Percentiles rank a stretch among this genome's conserved stretches.
phyloP scores from a whole-genome alignment of 2,888 invertebrate genomes.

The Andrena bicolor region DNA sequence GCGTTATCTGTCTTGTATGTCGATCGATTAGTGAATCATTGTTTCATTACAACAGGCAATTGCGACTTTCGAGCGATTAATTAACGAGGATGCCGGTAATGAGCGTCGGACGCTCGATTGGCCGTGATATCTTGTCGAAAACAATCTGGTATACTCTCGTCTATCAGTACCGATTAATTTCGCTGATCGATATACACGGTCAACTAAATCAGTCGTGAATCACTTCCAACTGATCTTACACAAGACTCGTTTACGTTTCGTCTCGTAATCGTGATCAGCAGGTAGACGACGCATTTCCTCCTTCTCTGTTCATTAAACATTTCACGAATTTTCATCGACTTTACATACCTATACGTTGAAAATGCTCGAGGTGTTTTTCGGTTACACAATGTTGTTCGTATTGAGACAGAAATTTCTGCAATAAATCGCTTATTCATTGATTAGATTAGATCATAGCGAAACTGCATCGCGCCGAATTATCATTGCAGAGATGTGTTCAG shows the following conservation, averaged over 20 bases:
- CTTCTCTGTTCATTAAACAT: slow-evolving; percentile 1
- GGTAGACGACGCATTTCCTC: slow-evolving; percentile 24
- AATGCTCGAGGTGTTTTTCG: background rate
- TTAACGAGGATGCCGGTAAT: slow-evolving; percentile 53
- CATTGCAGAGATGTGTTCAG: slow-evolving; percentile 10
- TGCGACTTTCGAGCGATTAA: slow-evolving; percentile 47
- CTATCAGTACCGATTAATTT: slow-evolving; percentile 43
- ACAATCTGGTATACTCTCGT: slow-evolving; percentile 38
- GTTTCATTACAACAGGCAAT: slow-evolving; percentile 37
- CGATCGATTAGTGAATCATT: slow-evolving; percentile 28
- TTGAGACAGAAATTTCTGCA: background rate
- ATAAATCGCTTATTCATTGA: background rate
- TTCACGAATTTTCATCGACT: background rate
- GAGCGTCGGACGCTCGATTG: slow-evolving; percentile 26
- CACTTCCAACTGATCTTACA: slow-evolving; percentile 53
- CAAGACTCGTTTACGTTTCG: slow-evolving; percentile 52
- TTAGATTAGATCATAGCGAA: background rate
- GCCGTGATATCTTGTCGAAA: slow-evolving; percentile 36
- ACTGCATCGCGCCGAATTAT: slow-evolving; percentile 11
- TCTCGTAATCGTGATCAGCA: slow-evolving; percentile 14
- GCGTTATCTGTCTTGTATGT: slow-evolving; percentile 19
- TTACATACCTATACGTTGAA: no score
- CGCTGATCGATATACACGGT: slow-evolving; percentile 39
- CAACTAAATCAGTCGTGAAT: slow-evolving; percentile 56
- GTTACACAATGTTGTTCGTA: no score